phyloP scores from a whole-genome alignment of 2,888 invertebrate genomes.

The Eilema depressum region DNA sequence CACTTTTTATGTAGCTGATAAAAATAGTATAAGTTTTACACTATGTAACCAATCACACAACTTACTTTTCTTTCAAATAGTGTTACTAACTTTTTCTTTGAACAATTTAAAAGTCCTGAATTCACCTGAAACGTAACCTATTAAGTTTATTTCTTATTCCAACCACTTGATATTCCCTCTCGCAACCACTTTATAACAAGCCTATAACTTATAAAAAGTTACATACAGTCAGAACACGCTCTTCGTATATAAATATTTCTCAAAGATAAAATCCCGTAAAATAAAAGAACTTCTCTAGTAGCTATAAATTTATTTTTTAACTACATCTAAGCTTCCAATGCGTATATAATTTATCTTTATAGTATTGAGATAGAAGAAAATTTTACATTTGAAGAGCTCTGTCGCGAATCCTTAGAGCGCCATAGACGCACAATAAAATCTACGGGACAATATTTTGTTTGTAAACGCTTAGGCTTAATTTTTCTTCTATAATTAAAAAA shows the following conservation, averaged over 20 bases:
- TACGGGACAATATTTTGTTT: slow-evolving; percentile 28
- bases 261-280: slow-evolving; percentile 17
- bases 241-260: slow-evolving; percentile 27
- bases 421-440: slow-evolving; percentile 45
- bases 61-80: no score
- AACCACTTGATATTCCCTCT: not conserved
- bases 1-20: no score
- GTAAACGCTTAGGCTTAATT: not conserved
- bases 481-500: not conserved
- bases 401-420: slow-evolving; percentile 59
- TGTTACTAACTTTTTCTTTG: no score
- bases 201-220: slow-evolving; percentile 12
- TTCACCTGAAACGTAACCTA: not conserved
- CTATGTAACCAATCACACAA: no score
- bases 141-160: not conserved
- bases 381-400: slow-evolving; percentile 59
- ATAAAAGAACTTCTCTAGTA: slow-evolving; percentile 27
- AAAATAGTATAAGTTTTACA: no score
- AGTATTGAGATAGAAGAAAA: slow-evolving; percentile 46
- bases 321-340: slow-evolving; percentile 30
- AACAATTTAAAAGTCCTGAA: not conserved
- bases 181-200: not conserved
- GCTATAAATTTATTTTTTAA: slow-evolving; percentile 32
- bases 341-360: slow-evolving; percentile 36
- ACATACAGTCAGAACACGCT: slow-evolving; percentile 16